phyloP scores from a whole-genome alignment of 2,888 invertebrate species.

The Drosophila buzzatii region DNA sequence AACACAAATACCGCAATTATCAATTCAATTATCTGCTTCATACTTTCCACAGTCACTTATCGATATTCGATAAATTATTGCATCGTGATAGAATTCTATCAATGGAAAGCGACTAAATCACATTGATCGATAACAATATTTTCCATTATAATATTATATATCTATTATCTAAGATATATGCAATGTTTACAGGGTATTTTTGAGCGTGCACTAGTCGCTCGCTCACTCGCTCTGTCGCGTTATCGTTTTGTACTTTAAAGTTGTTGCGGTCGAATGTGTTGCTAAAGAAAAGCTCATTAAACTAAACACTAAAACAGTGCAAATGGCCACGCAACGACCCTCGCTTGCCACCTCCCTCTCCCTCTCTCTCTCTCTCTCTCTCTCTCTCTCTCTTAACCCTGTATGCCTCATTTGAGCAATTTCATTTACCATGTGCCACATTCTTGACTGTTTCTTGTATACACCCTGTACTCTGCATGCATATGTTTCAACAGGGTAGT shows the following conservation, averaged over 20 bases:
- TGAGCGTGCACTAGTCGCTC: background rate
- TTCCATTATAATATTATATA: too few species aligned
- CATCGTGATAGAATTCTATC: background rate
- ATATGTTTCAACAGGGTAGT: background rate
- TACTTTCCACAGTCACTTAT: background rate
- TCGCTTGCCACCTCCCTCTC: background rate
- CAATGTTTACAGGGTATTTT: background rate
- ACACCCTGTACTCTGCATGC: background rate
- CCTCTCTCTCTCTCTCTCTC: background rate
- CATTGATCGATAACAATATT: too few species aligned
- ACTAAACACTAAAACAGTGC: conserved; percentile 64
- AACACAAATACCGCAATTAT: too few species aligned
- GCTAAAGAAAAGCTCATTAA: conserved; percentile 71
- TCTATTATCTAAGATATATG: background rate
- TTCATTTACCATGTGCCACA: conserved; percentile 7
- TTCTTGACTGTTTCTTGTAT: conserved; percentile 7
- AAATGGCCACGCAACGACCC: conserved; percentile 49
- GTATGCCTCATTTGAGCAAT: conserved; percentile 1
- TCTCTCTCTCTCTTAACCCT: background rate
- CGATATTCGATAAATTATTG: background rate
- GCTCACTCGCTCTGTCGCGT: conserved; percentile 4
- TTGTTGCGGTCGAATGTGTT: conserved; percentile 21
- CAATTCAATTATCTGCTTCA: too few species aligned
- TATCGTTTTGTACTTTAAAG: conserved; percentile 29
- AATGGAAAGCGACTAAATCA: too few species aligned